These are phyloP conservation scores for Dasypolia templi DNA, from an alignment of 2,888 invertebrate genomes.

Conservation along the genomic window DNA sequence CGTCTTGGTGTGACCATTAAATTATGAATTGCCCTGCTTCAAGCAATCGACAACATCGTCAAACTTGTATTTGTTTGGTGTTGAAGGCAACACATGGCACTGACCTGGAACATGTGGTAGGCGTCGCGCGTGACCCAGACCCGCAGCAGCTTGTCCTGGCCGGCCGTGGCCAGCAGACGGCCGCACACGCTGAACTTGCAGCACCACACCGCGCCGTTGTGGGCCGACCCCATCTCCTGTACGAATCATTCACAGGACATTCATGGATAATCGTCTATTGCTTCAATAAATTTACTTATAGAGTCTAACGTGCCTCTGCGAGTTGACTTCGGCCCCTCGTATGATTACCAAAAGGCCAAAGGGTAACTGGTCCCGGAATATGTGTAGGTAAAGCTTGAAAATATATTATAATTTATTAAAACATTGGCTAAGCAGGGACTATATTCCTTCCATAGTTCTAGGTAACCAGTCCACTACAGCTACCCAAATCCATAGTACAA, in stretches of 20 bases:
- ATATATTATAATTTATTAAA: no score
- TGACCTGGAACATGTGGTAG: conserved; percentile 95
- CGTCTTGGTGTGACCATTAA: background rate
- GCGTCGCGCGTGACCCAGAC: conserved; percentile 99
- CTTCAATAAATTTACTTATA: background rate
- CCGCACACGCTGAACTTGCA: conserved; percentile 99
- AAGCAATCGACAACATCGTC: background rate
- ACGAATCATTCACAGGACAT: no score
- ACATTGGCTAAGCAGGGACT: no score
- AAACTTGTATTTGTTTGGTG: background rate
- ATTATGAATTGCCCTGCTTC: background rate
- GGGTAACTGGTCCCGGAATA: no score
- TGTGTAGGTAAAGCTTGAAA: no score
- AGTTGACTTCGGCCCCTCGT: no score
- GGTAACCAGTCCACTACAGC: no score
- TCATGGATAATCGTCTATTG: no score
- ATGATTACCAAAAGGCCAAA: no score
- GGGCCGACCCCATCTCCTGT: conserved; percentile 94
- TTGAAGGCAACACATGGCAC: background rate
- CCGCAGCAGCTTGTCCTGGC: conserved; percentile 97
- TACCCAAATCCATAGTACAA: no score
- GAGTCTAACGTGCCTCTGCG: background rate
- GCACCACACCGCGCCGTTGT: conserved; percentile 99
- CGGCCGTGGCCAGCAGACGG: conserved; percentile 98
- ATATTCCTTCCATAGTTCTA: no score